Evolutionary conservation across 2,888 invertebrate genomes (phyloP), one percentile per base, ranked within the genome.

Genomic region (Electrophaes corylata): DNA sequence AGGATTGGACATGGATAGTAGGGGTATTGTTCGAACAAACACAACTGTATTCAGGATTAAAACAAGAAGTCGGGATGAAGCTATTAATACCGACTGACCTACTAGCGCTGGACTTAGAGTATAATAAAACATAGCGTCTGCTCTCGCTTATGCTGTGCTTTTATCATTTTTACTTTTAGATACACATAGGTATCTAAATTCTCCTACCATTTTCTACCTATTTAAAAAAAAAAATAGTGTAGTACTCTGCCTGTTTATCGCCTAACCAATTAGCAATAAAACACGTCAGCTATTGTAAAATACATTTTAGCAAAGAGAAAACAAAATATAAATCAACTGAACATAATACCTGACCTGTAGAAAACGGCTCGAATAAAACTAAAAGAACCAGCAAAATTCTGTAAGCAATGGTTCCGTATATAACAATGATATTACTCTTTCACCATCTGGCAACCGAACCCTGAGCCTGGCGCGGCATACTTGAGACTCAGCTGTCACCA

Each of bases 401-500:
- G 16, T 35, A 20, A 31, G 31, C 14, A 43, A 29, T 47, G 39
- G 29, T 57, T 52, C 29, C 26, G 35, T 11, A 43, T 40, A 29
- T 33, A 45, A 11, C 44, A 44, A 29, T 20, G 33, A n/a, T 33
- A 49, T 45, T n/a, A 45, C 45, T 45, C 29, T 57, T 53, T 49
- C 12, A 53, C 45, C 45, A 49, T 44, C 48, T 58, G 49, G 53
- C 49, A 45, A 58, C 44, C 14, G 23, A 58, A 44, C 33, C 39
- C 37, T 16, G 16, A 31, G 46, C 26, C 40, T 55, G 46, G 50
- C 46, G 40, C 41, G 26, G 51, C 37, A 43, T 47, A 51, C 54
- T 62, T 45, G 55, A 54, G 57, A 11, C 47, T 57, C 55, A 60
- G 60, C 60, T 60, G 62, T 64, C 57, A 57, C 54, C 57, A 16